Base-by-base conservation (phyloP, 2,797 vertebrate genomes). In the Enteromius thamalakanensis region DNA sequence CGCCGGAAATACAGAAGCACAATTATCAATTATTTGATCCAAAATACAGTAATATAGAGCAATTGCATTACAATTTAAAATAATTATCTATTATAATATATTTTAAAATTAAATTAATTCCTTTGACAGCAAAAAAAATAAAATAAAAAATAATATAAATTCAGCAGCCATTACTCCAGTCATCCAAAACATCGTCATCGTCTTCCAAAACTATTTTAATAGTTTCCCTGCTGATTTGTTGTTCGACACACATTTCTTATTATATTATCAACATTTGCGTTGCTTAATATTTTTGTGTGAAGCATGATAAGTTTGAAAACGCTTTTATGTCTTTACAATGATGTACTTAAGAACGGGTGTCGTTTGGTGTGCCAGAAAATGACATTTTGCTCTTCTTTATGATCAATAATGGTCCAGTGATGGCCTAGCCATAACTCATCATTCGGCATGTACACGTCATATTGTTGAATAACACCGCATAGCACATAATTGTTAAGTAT, bases 401-500 rank as follows among this genome's bases (percentile, higher is more conserved):
- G 72, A 40, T 17, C n/a, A 17, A 6, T 40, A 58, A 58, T 6
- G 3, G 53, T 37, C 53, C 49, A 53, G 29, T 29, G 12, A 29
- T 58, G 9, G 9, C 21, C 49, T 55, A 55, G 15, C 2, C 19
- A 21, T 42, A 81, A 55, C 32, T 58, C 40, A 82, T 77, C 67
- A 67, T 80, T 79, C 55, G 62, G 55, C 55, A 85, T 81, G 72
- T 79, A 81, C 75, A 82, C 79, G 75, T 76, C 29, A 71, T 51
- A 78, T 75, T 58, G 81, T 64, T 77, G 58, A 77, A 75, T 58
- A 34, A 51, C 60, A 86, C 74, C 68, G 82, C 72, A 76, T 75
- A 64, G 64, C 32, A 26, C 82, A 84, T 64, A 32, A 64, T 81
- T 86, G 80, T 79, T 83, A 69, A 68, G 80, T 67, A 80, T 70